Base-by-base conservation (phyloP, 1,140 invertebrate species). In the Cardiocondyla obscurior region DNA sequence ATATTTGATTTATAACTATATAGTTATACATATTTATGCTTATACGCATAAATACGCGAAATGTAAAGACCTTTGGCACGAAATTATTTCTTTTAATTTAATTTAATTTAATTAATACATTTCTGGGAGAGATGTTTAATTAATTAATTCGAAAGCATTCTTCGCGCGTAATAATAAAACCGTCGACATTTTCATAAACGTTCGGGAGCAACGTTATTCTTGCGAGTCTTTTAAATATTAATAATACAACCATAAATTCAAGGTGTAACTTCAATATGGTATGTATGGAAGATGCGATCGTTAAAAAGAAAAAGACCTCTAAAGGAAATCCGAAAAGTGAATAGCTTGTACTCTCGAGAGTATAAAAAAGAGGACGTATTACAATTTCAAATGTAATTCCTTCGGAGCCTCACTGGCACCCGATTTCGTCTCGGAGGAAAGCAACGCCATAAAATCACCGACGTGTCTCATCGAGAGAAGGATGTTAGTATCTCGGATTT, bases 341-440 rank as follows among this genome's bases (percentile, higher is more conserved):
- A 55, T 67, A 28, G 60, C 30, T 36, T 36, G 62, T 33, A 39
- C 22, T 53, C 74, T 30, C 6, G 3, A 55, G 62, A 39, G 62
- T 67, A 79, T 67, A 73, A 46, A 73, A 82, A 76, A 85, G 69
- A 69, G 65, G 51, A 22, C 42, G 33, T 85, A 93, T 92, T 91
- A 93, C 86, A 92, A 92, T 93, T 93, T 91, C 90, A 92, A 92
- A 93, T 93, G 91, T 88, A 93, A 93, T 93, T 88, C 79, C 81
- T 84, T 83, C 51, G 53, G 55, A 39, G 70, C 67, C 81, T 73
- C 58, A 84, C 65, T 65, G 49, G 69, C 74, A 39, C 39, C 65
- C 81, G 79, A 76, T 67, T 57, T 74, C 70, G 83, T 79, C 70
- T 79, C 53, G 74, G 39, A 77, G 55, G 49, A 57, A 65, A 58